Base-by-base conservation (phyloP, 1,140 invertebrate species). In the Anthonomus grandis region DNA sequence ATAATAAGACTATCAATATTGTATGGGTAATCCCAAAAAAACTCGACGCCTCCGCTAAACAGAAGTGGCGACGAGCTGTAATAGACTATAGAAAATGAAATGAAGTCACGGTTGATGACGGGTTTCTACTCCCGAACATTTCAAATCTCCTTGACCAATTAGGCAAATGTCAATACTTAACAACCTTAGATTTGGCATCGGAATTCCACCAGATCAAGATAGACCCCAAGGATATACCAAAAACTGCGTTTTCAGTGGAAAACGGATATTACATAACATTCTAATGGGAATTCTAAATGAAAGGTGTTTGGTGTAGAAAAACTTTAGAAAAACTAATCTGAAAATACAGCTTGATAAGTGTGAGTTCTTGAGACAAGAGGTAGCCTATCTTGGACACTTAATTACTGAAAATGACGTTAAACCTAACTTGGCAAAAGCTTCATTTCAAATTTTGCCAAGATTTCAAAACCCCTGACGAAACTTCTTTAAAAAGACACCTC, bases 61-160 rank as follows among this genome's bases (percentile, higher is more conserved):
- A 27, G 22, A 73, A 66, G 61, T 74, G 70, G 67, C n/a, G n/a
- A n/a, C 44, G 72, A 42, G 24, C 74, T 10, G 68, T 71, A 2
- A 64, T 74, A 12, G 70, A 75, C 59, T 75, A 66, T 48, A 44
- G 68, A 25, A 63, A 64, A 62, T 47, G 74, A 15, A 76, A 75
- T 57, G 55, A 70, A 3, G 51, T 64, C 15, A 74, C 73, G 1
- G 61, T 72, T 8, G 58, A 49, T 17, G 70, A 74, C 45, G 44
- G 21, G 23, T 82, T 72, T 65, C 80, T 80, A 1, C 53, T 83
- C 5, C 80, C 79, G 2, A 64, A 71, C 27, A 78, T 82, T 10
- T 68, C 72, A n/a, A 73, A 77, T 8, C 74, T 81, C 12, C 67
- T 73, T 9, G 69, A 77, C 10, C 41, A 51, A n/a, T 52, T 81